Evolutionary conservation across 1,140 invertebrate species (phyloP).

Genomic region (Anastatus disparis): DNA sequence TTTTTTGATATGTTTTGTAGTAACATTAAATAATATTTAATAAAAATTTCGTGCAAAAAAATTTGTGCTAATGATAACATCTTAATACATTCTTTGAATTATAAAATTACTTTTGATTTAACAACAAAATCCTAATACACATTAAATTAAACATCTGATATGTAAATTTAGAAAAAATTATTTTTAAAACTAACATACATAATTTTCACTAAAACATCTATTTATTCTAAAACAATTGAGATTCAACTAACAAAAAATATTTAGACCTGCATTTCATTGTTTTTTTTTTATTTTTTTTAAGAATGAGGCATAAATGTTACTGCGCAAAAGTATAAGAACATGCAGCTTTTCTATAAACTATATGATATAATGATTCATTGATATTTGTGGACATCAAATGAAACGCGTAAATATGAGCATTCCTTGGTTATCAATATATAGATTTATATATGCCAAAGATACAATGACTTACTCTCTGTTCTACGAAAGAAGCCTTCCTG

Average conservation of each 20-base stretch:
- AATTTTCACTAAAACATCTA: too few relatives aligned
- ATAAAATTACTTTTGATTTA: background rate
- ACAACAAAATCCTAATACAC: background rate
- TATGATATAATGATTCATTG: constrained; percentile 18
- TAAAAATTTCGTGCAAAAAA: constrained; percentile 10
- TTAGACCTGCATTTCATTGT: background rate
- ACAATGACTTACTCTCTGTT: constrained; percentile 81
- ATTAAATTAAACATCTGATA: background rate
- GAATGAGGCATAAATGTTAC: constrained; percentile 11
- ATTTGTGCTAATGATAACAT: constrained; percentile 5
- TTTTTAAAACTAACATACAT: constrained; percentile 14
- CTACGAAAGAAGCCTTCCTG: constrained; percentile 92
- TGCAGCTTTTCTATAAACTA: constrained; percentile 33
- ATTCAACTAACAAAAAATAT: constrained; percentile 11
- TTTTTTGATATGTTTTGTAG: constrained; percentile 9
- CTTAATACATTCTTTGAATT: background rate
- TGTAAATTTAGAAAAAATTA: constrained; percentile 1
- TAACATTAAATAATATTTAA: constrained; percentile 13
- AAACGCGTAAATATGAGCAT: constrained; percentile 25
- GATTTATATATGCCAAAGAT: background rate
- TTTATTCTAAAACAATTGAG: constrained; percentile 14
- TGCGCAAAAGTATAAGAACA: constrained; percentile 19
- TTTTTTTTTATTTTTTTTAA: too few relatives aligned
- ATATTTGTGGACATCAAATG: constrained; percentile 20
- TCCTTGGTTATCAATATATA: background rate